A percentile compares a stretch with the other conserved stretches of the same genome.
These are phyloP conservation scores for Oxystoma pomonae DNA, from an alignment of 2,888 invertebrate genomes.

Conservation along the genomic window DNA sequence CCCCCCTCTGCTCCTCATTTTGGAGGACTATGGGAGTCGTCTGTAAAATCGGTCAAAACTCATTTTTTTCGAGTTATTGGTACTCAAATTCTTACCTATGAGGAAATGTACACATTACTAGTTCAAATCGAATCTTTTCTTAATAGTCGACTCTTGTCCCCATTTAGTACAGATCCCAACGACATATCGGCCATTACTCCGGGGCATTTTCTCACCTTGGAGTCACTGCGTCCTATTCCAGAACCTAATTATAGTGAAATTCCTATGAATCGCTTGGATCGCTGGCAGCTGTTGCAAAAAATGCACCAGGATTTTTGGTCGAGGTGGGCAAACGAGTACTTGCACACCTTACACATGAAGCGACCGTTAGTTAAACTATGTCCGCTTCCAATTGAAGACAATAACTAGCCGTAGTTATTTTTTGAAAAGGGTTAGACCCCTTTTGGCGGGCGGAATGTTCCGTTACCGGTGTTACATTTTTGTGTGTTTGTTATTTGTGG, in stretches of 20 bases:
- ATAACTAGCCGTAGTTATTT: not conserved
- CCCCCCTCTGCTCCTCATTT: slow-evolving; percentile 10
- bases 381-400: not conserved
- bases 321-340: slow-evolving; percentile 2
- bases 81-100: slow-evolving; percentile 4
- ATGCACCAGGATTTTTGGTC: slow-evolving; percentile 8
- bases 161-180: slow-evolving; percentile 6
- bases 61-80: slow-evolving; percentile 4
- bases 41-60: slow-evolving; percentile 4
- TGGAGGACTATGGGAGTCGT: slow-evolving; percentile 9
- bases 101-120: slow-evolving; percentile 6
- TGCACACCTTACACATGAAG: slow-evolving; percentile 4
- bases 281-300: slow-evolving; percentile 3
- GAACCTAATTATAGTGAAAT: not conserved
- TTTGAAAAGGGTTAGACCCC: not conserved
- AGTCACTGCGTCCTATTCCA: not conserved
- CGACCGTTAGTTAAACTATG: not conserved
- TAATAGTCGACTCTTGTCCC: slow-evolving; percentile 7
- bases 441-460: not conserved
- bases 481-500: not conserved
- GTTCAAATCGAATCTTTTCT: slow-evolving; percentile 7
- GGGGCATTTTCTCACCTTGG: slow-evolving; percentile 8
- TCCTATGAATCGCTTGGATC: not conserved
- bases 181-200: slow-evolving; percentile 5
- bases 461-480: not conserved